Evolutionary conservation across 2,113 vertebrate species (phyloP), one percentile per base, ranked within the genome.

Genomic region (Epinephelus cyanopodus): DNA sequence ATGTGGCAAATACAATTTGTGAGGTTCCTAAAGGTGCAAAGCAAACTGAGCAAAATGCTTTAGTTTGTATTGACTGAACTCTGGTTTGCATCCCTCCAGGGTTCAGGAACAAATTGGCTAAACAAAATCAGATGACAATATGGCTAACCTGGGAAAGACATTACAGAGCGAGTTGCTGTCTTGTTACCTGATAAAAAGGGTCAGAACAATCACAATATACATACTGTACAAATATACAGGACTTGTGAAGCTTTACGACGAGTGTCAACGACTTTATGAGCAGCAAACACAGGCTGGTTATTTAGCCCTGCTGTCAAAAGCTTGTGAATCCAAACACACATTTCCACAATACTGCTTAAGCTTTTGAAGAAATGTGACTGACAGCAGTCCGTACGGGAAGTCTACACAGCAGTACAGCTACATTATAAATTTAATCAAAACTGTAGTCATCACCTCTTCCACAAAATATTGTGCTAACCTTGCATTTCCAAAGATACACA

Each of bases 201-300:
- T 71, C 45, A 77, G 42, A 48, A 52, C 1, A 18, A 54, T 42
- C 61, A 66, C 58, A 81, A 85, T 62, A 79, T 67, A 75, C 57
- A 87, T 19, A 77, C 64, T 74, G 66, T 85, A 86, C 66, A 88
- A 72, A 86, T 81, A 87, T 67, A 88, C 75, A 85, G 33, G 19
- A 79, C 45, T n/a, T 39, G 23, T 61, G 39, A 39, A 52, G 39
- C 5, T 42, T 72, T 42, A 19, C 29, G 4, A 61, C 10, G 25
- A 63, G 50, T 23, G 54, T 75, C 25, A 73, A 12, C 8, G 1
- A 47, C 29, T 57, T 57, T 18, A 29, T 23, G 27, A 68, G 74
- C 78, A 77, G 57, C 71, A 75, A 45, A 81, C 17, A 52, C 17
- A 57, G 37, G 65, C 6, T 17, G 48, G 52, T 67, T 57, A 56